Base-by-base conservation (phyloP, 2,888 invertebrate species). In the Taphrorychus bicolor region DNA sequence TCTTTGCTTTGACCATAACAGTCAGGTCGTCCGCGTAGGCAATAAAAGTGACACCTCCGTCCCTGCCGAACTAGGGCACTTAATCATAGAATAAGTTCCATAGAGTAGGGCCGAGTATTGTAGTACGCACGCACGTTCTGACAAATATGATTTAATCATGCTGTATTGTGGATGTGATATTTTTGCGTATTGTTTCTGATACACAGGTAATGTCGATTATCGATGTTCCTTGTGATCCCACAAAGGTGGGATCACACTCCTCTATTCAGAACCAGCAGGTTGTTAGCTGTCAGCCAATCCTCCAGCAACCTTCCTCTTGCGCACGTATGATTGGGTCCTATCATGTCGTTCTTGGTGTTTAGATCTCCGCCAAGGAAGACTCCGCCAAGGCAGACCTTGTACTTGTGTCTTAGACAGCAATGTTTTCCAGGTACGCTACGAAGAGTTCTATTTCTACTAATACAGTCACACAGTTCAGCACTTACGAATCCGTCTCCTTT, bases 271-370 rank as follows among this genome's bases (percentile, higher is more conserved):
- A 17, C 51, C 17, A 17, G 3, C 2, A 51, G 51, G 7, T 18
- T n/a, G 5, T 3, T n/a, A 18, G 51, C 19, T 5, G 51, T 18
- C 51, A 51, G 16, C 51, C 51, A 51, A 18, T 51, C 51, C 51
- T 51, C 51, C 19, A 51, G 17, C n/a, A 16, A 16, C 17, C 51
- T 51, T n/a, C 51, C 51, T n/a, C 51, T 51, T 19, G 3, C 17
- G 18, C 17, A 16, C 5, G 18, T 51, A 3, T 3, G n/a, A 2
- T 18, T 4, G 3, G 51, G 17, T 16, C 51, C 51, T 5, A 51
- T 5, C 11, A 19, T 18, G 2, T 3, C 5, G 3, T 3, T 16
- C 19, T 51, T 51, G 3, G 51, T 18, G n/a, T 51, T 51, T 17
- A 51, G 51, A 18, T 51, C 51, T 18, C 51, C 51, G 3, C 18